Conservation (phyloP, 1,140 invertebrate species). For the Oppia nitens region DNA sequence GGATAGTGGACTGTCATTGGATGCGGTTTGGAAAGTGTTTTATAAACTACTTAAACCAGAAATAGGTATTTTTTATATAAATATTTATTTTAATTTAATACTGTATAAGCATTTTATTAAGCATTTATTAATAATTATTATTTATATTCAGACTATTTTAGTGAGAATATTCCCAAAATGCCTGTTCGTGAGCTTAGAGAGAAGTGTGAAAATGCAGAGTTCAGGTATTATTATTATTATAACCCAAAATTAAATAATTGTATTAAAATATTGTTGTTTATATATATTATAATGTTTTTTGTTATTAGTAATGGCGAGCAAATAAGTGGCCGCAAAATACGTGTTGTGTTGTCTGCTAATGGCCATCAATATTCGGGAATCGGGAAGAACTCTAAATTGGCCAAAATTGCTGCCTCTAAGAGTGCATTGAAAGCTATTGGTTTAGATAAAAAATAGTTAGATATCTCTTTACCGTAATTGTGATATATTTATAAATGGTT, state of each 20-base stretch:
- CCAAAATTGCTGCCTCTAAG: background rate
- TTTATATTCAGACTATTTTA: slow-evolving; percentile 29
- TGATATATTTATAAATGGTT: too few relatives aligned
- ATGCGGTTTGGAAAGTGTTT: slow-evolving; percentile 62
- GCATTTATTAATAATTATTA: background rate
- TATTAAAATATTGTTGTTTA: background rate
- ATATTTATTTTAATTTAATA: background rate
- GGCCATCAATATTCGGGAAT: background rate
- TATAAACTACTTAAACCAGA: slow-evolving; percentile 39
- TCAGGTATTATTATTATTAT: background rate
- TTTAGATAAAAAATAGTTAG: too few relatives aligned
- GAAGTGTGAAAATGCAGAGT: slow-evolving; percentile 21
- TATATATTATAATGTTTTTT: too few relatives aligned
- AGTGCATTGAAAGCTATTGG: background rate
- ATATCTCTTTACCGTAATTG: too few relatives aligned
- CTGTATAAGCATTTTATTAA: background rate
- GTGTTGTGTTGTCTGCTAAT: background rate
- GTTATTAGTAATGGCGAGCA: background rate
- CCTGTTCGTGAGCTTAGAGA: slow-evolving; percentile 37
- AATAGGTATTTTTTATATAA: slow-evolving; percentile 28
- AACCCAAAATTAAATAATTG: background rate
- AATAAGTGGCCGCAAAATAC: background rate
- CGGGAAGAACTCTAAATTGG: background rate
- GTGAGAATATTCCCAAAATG: slow-evolving; percentile 35
- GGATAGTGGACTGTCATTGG: slow-evolving; percentile 59